These are phyloP conservation scores for Daptonema setosum DNA, from an alignment of 2,888 invertebrate species.

Conservation along the genomic window DNA sequence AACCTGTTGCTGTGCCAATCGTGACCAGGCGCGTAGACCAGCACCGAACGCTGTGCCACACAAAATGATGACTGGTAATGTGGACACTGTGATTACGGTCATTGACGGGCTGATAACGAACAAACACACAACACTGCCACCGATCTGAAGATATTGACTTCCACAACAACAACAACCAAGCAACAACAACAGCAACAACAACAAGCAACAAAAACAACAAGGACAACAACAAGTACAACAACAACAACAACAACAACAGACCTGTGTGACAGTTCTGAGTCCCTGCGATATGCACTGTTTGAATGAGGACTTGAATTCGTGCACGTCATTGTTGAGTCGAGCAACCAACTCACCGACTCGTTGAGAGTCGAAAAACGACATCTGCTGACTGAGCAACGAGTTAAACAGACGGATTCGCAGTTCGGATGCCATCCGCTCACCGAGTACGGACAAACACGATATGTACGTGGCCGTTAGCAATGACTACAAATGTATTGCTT, in stretches of 20 bases:
- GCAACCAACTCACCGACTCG: conserved; percentile 76
- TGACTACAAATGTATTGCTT: conserved; percentile 43
- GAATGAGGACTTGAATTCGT: conserved; percentile 89
- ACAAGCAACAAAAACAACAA: no score
- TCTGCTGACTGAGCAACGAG: conserved; percentile 56
- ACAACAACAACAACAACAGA: conserved; percentile 27
- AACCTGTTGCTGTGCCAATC: conserved; percentile 43
- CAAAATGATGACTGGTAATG: conserved; percentile 56
- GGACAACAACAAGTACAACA: background rate
- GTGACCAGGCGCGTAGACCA: conserved; percentile 50
- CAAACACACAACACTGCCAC: conserved; percentile 55
- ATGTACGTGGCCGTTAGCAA: conserved; percentile 72
- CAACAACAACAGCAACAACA: no score
- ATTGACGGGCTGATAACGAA: conserved; percentile 70
- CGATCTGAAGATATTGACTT: conserved; percentile 25
- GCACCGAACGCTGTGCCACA: conserved; percentile 64
- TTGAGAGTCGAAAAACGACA: conserved; percentile 68
- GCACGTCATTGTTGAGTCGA: conserved; percentile 73
- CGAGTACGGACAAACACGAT: conserved; percentile 57
- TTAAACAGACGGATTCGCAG: conserved; percentile 60
- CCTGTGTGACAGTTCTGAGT: conserved; percentile 60
- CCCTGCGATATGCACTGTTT: conserved; percentile 81
- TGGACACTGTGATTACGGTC: conserved; percentile 49
- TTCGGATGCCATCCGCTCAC: conserved; percentile 60
- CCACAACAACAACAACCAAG: background rate